Evolutionary conservation across 2,113 vertebrate genomes (phyloP).

Genomic region (Elephantulus edwardii): DNA sequence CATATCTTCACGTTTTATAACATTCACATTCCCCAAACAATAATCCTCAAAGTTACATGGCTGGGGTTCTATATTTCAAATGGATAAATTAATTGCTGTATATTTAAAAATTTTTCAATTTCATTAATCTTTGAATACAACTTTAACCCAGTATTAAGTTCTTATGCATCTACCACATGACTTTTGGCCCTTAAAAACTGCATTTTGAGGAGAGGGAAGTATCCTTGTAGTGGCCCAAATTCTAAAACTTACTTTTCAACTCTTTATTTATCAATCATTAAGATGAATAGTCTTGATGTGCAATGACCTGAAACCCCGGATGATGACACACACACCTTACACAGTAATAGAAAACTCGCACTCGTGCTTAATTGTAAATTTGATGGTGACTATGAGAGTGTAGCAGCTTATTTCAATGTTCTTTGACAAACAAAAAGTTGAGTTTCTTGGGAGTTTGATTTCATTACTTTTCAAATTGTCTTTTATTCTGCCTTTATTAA

Average conservation of each 20-base stretch:
- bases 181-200: neutral
- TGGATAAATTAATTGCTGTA: no score
- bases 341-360: neutral
- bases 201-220: neutral
- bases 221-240: neutral
- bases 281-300: no score
- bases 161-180: fast-evolving
- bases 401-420: neutral
- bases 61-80: no score
- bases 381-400: neutral
- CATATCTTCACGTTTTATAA: no score
- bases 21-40: no score
- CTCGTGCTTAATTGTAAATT: neutral
- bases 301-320: no score
- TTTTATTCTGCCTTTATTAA: neutral
- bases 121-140: neutral
- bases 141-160: neutral
- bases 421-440: neutral
- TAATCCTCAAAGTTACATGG: no score
- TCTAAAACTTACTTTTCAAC: neutral
- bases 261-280: neutral
- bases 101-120: no score
- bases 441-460: neutral
- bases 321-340: no score
- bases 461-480: neutral